phyloP scores from a whole-genome alignment of 2,888 invertebrate species.

The Agapostemon virescens region DNA sequence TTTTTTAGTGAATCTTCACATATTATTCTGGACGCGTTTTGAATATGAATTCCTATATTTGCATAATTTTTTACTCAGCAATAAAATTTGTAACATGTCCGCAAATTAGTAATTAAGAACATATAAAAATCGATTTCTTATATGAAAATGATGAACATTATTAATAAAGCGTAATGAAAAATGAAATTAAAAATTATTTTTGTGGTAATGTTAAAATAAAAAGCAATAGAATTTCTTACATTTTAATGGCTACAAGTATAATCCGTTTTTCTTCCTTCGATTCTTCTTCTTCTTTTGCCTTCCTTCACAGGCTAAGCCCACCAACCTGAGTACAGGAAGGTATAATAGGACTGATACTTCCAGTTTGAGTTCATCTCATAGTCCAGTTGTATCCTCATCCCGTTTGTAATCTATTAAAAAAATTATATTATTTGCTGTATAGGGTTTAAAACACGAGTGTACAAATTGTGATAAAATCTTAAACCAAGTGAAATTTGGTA shows the following conservation, averaged over 20 bases:
- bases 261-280: slow-evolving; percentile 21
- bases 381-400: slow-evolving; percentile 71
- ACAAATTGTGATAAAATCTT: slow-evolving; percentile 43
- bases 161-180: not conserved
- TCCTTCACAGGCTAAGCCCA: slow-evolving; percentile 30
- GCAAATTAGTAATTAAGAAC: not conserved
- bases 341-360: slow-evolving; percentile 50
- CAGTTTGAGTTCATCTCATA: slow-evolving; percentile 74
- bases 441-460: slow-evolving; percentile 25
- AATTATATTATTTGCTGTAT: slow-evolving; percentile 68
- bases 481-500: slow-evolving; percentile 45
- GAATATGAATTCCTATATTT: not conserved
- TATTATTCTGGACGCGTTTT: not conserved
- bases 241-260: slow-evolving; percentile 9
- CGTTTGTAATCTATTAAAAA: slow-evolving; percentile 75
- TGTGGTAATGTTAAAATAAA: slow-evolving; percentile 17
- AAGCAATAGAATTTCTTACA: slow-evolving; percentile 28
- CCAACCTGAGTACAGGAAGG: slow-evolving; percentile 45
- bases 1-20: not conserved
- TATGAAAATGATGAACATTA: not conserved
- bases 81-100: slow-evolving; percentile 6
- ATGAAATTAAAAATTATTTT: not conserved
- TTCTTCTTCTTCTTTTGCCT: slow-evolving; percentile 25
- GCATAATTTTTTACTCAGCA: not conserved
- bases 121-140: slow-evolving; percentile 7